Evolutionary conservation across 2,888 invertebrate species (phyloP).

Genomic region (Agonopterix subpropinquella): DNA sequence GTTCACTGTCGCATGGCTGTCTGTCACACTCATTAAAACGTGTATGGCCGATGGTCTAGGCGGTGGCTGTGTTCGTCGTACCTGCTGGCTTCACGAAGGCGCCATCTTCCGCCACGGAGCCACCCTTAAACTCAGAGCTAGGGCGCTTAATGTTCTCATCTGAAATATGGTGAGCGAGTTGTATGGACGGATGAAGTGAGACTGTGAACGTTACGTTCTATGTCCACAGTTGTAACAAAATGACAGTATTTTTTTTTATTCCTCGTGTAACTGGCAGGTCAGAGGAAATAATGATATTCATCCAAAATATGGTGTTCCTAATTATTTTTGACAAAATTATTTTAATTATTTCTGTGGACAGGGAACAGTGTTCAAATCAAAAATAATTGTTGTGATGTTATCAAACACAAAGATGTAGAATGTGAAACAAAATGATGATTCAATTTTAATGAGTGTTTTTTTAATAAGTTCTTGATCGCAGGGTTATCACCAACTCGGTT

Average conservation of each 20-base stretch:
- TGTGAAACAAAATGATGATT: slow-evolving; percentile 7
- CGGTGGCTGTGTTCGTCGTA: slow-evolving; percentile 52
- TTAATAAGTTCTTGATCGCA: background rate
- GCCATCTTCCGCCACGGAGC: slow-evolving; percentile 66
- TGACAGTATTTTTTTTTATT: slow-evolving; percentile 2
- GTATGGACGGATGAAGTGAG: slow-evolving; percentile 63
- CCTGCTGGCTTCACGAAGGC: slow-evolving; percentile 63
- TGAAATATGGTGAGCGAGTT: slow-evolving; percentile 72
- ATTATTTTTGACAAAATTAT: background rate
- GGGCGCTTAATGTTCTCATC: slow-evolving; percentile 89
- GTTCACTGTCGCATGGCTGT: slow-evolving; percentile 62
- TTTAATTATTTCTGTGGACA: slow-evolving; percentile 14
- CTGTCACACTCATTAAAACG: slow-evolving; percentile 61
- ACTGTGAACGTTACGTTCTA: slow-evolving; percentile 47
- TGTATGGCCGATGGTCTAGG: slow-evolving; percentile 65
- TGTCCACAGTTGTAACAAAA: slow-evolving; percentile 31
- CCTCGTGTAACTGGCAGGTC: background rate
- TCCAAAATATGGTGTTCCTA: background rate
- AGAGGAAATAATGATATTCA: background rate
- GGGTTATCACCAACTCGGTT: background rate
- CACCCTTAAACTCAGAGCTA: slow-evolving; percentile 90
- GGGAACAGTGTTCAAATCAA: slow-evolving; percentile 14
- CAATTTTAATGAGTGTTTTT: slow-evolving; percentile 7
- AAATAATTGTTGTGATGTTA: slow-evolving; percentile 7
- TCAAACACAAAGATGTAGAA: slow-evolving; percentile 10